Conservation (phyloP, 64 coral and sea anemone species). For the Orbicella faveolata region DNA sequence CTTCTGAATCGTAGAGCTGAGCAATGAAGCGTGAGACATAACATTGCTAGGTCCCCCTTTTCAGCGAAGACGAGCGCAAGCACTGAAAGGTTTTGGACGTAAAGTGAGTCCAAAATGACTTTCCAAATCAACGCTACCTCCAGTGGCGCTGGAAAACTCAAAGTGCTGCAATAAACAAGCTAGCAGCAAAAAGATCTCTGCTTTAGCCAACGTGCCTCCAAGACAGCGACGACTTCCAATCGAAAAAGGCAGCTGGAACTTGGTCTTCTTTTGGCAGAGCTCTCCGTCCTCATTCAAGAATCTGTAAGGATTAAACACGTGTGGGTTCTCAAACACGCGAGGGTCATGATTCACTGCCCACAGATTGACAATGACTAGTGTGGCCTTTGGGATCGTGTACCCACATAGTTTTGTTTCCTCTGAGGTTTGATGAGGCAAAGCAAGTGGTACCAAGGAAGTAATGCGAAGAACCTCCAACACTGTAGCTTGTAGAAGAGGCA, state of each 20-base stretch:
- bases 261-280: conserved; percentile 8
- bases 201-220: conserved; percentile 74
- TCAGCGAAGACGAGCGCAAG: not conserved
- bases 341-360: conserved; percentile 80
- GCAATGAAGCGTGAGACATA: not conserved
- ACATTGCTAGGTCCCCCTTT: not conserved
- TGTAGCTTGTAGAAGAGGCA: conserved; percentile 77
- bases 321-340: conserved; percentile 46
- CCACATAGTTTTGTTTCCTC: conserved; percentile 39
- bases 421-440: conserved; percentile 61
- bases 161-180: conserved; percentile 62
- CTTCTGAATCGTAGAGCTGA: not conserved
- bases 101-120: not conserved
- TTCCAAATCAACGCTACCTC: conserved; percentile 7
- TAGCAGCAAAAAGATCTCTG: conserved; percentile 70
- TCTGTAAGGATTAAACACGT: conserved; percentile 71
- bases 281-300: conserved; percentile 59
- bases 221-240: conserved; percentile 61
- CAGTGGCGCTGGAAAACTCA: conserved; percentile 7
- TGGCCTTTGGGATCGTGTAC: conserved; percentile 65
- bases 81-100: conserved; percentile 33
- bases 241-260: conserved; percentile 52
- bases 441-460: conserved; percentile 56
- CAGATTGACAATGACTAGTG: conserved; percentile 64
- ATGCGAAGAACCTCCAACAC: conserved; percentile 72